phyloP scores from a whole-genome alignment of 2,888 invertebrate genomes.

The Scaeva pyrastri region DNA sequence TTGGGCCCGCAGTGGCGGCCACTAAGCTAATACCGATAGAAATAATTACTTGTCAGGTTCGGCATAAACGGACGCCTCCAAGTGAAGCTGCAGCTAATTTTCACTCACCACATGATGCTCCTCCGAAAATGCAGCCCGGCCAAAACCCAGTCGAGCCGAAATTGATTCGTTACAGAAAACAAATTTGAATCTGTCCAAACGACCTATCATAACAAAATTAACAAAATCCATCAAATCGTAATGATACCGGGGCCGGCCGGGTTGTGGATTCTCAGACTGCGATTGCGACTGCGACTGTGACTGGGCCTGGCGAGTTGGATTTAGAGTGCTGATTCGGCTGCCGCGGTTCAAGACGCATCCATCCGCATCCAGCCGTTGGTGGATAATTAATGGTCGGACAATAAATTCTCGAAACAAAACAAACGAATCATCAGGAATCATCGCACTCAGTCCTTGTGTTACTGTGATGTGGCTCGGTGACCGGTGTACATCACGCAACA shows the following conservation, averaged over 20 bases:
- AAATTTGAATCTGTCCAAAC: constrained; percentile 76
- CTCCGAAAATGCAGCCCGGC: constrained; percentile 50
- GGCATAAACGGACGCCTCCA: constrained; percentile 76
- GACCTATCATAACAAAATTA: constrained; percentile 76
- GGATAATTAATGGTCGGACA: constrained; percentile 75
- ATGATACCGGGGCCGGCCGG: constrained; percentile 57
- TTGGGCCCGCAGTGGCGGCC: constrained; percentile 64
- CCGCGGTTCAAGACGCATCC: constrained; percentile 68
- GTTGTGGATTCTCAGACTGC: not conserved
- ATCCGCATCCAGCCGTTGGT: constrained; percentile 65
- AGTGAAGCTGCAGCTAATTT: constrained; percentile 76
- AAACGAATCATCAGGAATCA: constrained; percentile 75
- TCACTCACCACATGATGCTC: constrained; percentile 75
- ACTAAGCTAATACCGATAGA: constrained; percentile 76
- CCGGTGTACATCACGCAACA: constrained; percentile 39
- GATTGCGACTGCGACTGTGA: not conserved
- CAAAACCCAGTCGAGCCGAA: constrained; percentile 48
- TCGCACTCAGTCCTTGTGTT: constrained; percentile 54
- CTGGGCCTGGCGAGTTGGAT: constrained; percentile 38
- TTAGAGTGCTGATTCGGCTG: constrained; percentile 64
- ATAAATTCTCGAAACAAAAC: constrained; percentile 75
- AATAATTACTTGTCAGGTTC: constrained; percentile 76
- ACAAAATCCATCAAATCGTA: constrained; percentile 76
- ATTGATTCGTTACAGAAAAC: constrained; percentile 76
- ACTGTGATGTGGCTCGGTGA: constrained; percentile 6